Conservation (phyloP, 2,113 vertebrate species). For the Scolopax mira region DNA sequence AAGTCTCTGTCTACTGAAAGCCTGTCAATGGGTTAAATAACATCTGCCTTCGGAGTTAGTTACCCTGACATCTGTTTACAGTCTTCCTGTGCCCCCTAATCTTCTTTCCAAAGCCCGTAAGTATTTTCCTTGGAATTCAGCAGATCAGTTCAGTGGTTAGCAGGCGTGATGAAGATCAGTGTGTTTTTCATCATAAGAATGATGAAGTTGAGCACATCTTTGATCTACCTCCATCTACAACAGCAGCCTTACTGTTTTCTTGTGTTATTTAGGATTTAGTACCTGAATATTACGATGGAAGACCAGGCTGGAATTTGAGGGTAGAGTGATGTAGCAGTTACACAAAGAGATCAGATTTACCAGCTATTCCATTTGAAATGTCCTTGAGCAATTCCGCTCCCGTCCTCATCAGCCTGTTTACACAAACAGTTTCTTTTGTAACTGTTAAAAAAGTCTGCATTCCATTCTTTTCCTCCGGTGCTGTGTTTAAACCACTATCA, state of each 20-base stretch:
- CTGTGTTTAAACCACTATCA: background rate
- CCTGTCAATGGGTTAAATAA: background rate
- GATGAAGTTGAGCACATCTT: background rate
- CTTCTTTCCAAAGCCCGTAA: background rate
- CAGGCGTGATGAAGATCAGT: background rate
- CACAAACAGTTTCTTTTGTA: background rate
- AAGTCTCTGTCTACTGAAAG: background rate
- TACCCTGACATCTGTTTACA: background rate
- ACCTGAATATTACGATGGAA: background rate
- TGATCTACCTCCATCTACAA: background rate
- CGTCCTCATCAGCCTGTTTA: background rate
- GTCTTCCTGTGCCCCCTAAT: background rate
- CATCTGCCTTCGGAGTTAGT: background rate
- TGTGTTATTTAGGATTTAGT: background rate
- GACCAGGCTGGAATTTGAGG: background rate
- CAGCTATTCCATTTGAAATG: background rate
- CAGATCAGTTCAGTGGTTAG: background rate
- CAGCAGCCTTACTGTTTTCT: background rate
- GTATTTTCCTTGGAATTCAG: background rate
- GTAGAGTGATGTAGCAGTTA: background rate
- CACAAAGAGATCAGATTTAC: background rate
- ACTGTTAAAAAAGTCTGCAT: background rate
- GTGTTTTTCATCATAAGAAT: background rate
- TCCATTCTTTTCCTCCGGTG: rapidly evolving
- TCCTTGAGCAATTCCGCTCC: background rate